A percentile compares a stretch with the other conserved stretches of the same genome.
Evolutionary conservation across 2,113 vertebrate genomes (phyloP).

Genomic region (Albula glossodonta): DNA sequence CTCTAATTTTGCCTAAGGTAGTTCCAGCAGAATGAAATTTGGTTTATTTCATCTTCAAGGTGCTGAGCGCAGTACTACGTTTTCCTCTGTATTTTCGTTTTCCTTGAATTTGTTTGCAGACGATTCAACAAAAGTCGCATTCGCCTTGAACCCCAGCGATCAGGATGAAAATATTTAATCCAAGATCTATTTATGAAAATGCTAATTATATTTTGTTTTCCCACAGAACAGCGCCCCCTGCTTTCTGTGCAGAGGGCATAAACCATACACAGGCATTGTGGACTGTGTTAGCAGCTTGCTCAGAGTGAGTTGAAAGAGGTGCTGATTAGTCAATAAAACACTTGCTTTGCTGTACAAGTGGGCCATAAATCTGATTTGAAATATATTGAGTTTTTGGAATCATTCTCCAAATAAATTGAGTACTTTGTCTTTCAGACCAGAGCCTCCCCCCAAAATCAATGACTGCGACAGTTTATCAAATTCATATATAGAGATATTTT

Average conservation of each 20-base stretch:
- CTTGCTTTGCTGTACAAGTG: slow-evolving; percentile 46
- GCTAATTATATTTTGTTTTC: too few species aligned
- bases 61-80: background rate
- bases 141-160: background rate
- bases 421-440: background rate
- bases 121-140: background rate
- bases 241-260: slow-evolving; percentile 25
- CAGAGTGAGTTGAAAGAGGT: slow-evolving; percentile 33
- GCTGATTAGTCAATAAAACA: slow-evolving; percentile 59
- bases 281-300: slow-evolving; percentile 56
- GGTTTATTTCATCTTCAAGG: background rate
- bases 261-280: slow-evolving; percentile 51
- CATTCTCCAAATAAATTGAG: slow-evolving; percentile 17
- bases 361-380: slow-evolving; percentile 39
- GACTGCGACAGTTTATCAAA: background rate
- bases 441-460: background rate
- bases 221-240: slow-evolving; percentile 48
- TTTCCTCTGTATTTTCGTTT: background rate
- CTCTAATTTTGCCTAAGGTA: background rate
- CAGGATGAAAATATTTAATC: slow-evolving; percentile 32
- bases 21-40: background rate
- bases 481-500: slow-evolving; percentile 12
- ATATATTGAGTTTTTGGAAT: slow-evolving; percentile 32
- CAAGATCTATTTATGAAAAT: slow-evolving; percentile 47
- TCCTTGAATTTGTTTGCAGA: background rate